These are phyloP conservation scores for Saguinus midas DNA, from an alignment of 2,113 vertebrate genomes.

Conservation along the genomic window DNA sequence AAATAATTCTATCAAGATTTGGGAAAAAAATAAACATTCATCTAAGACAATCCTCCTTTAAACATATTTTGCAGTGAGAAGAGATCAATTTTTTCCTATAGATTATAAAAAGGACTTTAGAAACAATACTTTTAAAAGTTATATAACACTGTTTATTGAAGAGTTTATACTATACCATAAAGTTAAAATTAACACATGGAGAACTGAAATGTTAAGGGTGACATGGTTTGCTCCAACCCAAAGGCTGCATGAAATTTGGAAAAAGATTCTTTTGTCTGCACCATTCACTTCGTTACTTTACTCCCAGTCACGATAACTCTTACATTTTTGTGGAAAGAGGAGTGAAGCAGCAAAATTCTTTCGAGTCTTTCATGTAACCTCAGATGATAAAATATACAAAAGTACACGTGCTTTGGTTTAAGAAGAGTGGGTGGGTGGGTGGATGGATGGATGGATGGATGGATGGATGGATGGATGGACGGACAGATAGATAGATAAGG, in stretches of 20 bases:
- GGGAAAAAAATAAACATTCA: neutral
- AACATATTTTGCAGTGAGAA: conserved; percentile 1
- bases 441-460: no score
- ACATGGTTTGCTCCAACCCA: neutral
- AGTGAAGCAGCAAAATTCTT: neutral
- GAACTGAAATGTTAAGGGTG: neutral
- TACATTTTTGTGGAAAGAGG: neutral
- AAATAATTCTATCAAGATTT: neutral
- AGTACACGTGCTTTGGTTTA: neutral
- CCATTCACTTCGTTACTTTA: neutral
- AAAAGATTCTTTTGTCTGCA: neutral
- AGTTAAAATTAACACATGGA: neutral
- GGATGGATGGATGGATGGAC: no score
- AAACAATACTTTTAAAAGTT: neutral
- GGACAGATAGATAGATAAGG: no score
- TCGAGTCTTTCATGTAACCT: neutral
- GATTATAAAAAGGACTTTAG: neutral
- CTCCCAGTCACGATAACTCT: neutral
- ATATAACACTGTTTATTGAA: neutral
- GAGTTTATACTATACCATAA: neutral
- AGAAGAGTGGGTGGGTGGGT: neutral
- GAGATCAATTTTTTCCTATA: neutral
- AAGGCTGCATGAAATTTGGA: neutral
- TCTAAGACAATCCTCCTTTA: neutral
- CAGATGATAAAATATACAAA: neutral